Evolutionary conservation across 2,113 vertebrate species (phyloP).

Genomic region (Urocitellus parryii): DNA sequence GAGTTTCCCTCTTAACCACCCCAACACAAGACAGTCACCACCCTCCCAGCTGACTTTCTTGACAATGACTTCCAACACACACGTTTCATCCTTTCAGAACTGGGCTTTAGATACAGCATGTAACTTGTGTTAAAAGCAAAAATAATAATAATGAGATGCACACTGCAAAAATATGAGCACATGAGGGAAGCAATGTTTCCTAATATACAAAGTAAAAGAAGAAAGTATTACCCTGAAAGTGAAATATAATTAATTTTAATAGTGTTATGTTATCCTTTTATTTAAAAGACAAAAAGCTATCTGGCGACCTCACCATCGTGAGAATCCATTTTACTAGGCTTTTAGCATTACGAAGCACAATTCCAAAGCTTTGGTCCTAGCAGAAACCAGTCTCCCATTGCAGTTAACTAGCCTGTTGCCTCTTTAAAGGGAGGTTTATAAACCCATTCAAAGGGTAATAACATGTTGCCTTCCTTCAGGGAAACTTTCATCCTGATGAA

Average conservation of each 20-base stretch:
- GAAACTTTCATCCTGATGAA: conserved; percentile 69
- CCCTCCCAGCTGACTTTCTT: not conserved
- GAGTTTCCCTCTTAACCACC: not conserved
- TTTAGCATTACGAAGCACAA: conserved; percentile 55
- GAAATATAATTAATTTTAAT: conserved; percentile 45
- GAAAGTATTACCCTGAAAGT: conserved; percentile 51
- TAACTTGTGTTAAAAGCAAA: not conserved
- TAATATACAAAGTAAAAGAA: conserved; percentile 50
- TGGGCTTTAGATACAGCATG: not conserved
- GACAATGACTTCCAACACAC: not conserved
- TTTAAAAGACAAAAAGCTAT: conserved; percentile 54
- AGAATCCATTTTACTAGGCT: conserved; percentile 78
- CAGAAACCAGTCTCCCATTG: not conserved
- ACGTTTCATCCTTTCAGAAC: conserved; percentile 19
- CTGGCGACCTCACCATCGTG: not conserved
- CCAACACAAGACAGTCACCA: not conserved
- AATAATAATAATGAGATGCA: not conserved
- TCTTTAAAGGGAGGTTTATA: conserved; percentile 74
- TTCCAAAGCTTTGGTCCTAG: conserved; percentile 36
- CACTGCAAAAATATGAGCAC: not conserved
- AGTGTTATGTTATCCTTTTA: conserved; percentile 51
- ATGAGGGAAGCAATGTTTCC: not conserved
- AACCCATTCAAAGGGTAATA: conserved; percentile 72
- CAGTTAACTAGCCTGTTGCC: conserved; percentile 48
- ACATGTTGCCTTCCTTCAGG: conserved; percentile 55